These are phyloP conservation scores for Pyrocoelia pectoralis DNA, from an alignment of 2,888 invertebrate genomes.

Conservation along the genomic window DNA sequence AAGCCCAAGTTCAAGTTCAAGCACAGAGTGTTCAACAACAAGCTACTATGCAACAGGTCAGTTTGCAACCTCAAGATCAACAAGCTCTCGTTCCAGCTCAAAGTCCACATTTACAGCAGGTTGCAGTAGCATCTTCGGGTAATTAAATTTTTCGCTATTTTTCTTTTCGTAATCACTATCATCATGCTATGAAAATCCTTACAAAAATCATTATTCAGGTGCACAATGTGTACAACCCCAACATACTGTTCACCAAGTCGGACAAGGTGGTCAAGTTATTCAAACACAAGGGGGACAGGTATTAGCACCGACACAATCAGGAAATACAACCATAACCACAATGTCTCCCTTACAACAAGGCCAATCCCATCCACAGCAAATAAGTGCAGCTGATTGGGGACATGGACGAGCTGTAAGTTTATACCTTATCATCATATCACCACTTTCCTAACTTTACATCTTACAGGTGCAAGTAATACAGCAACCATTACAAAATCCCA, in stretches of 20 bases:
- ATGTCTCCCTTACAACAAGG: constrained; percentile 80
- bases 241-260: constrained; percentile 62
- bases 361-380: constrained; percentile 68
- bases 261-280: constrained; percentile 59
- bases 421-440: neutral
- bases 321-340: constrained; percentile 72
- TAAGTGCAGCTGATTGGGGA: constrained; percentile 71
- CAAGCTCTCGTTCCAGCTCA: constrained; percentile 59
- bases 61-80: constrained; percentile 62
- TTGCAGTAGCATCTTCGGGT: constrained; percentile 54
- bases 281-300: constrained; percentile 60
- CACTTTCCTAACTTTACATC: neutral
- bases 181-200: too few relatives aligned
- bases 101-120: constrained; percentile 61
- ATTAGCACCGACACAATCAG: constrained; percentile 53
- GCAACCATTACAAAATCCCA: constrained; percentile 77
- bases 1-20: constrained; percentile 51
- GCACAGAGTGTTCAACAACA: constrained; percentile 57
- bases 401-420: constrained; percentile 64
- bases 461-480: constrained; percentile 80
- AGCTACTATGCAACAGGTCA: constrained; percentile 66
- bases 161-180: too few relatives aligned
- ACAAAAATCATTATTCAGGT: constrained; percentile 35
- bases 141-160: too few relatives aligned
- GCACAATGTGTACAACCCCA: constrained; percentile 57